phyloP scores from a whole-genome alignment of 2,888 invertebrate genomes.

The Apodemia zela region DNA sequence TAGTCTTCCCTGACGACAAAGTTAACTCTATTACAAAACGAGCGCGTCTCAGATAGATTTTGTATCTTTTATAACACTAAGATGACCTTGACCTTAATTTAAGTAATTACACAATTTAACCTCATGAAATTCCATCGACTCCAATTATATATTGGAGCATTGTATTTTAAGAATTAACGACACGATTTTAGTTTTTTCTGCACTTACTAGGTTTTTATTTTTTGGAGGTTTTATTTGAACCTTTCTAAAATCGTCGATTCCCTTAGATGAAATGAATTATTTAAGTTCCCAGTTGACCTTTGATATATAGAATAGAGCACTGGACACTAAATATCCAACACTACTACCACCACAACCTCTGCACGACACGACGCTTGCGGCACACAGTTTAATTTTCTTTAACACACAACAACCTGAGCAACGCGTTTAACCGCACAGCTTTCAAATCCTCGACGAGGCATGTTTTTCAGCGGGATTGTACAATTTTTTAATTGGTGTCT shows the following conservation, averaged over 20 bases:
- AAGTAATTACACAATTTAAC: conserved; percentile 17
- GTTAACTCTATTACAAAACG: conserved; percentile 40
- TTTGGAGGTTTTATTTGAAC: conserved; percentile 4
- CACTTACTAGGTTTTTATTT: conserved; percentile 8
- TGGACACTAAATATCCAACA: conserved; percentile 27
- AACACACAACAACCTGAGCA: conserved; percentile 52
- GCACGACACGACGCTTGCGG: conserved; percentile 44
- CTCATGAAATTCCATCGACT: not conserved
- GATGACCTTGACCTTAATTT: conserved; percentile 75
- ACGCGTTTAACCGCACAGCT: conserved; percentile 72
- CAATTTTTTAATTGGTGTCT: conserved; percentile 7
- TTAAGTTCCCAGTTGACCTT: conserved; percentile 3
- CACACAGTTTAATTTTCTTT: conserved; percentile 55
- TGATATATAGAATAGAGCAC: conserved; percentile 23
- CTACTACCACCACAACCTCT: conserved; percentile 33
- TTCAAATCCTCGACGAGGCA: conserved; percentile 55
- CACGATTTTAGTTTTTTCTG: not conserved
- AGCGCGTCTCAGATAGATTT: conserved; percentile 30
- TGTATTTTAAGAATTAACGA: conserved; percentile 2
- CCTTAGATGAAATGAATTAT: conserved; percentile 6
- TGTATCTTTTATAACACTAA: conserved; percentile 31
- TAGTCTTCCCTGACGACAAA: conserved; percentile 50
- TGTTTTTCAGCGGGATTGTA: conserved; percentile 32
- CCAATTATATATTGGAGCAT: not conserved
- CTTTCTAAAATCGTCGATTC: conserved; percentile 1